Evolutionary conservation across 92 coral and sea anemone genomes (phyloP).

Genomic region (Porites cylindrica): DNA sequence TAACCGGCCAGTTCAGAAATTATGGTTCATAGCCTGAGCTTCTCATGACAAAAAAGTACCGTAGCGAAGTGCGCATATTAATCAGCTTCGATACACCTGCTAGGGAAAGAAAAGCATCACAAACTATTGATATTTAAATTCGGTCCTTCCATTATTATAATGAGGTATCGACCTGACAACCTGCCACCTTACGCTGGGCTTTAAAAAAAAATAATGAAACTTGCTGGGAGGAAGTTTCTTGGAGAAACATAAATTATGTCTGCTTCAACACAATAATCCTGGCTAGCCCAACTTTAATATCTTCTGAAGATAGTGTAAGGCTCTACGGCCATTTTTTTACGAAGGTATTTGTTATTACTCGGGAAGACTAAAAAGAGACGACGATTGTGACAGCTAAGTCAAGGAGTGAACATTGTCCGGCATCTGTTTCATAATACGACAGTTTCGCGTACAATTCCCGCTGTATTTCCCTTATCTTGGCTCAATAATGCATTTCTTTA

Average conservation of each 20-base stretch:
- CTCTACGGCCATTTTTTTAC: constrained; percentile 14
- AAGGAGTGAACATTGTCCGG: constrained; percentile 26
- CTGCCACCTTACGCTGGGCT: constrained; percentile 30
- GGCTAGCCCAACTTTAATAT: not conserved
- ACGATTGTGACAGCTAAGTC: constrained; percentile 6
- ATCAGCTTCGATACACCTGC: constrained; percentile 54
- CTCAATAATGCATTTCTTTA: not conserved
- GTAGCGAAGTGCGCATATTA: constrained; percentile 53
- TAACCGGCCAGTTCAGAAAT: constrained; percentile 56
- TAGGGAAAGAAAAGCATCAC: constrained; percentile 19
- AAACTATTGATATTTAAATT: constrained; percentile 85
- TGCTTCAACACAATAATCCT: not conserved
- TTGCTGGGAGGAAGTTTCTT: not conserved
- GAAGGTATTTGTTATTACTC: constrained; percentile 7
- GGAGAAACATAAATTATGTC: not conserved
- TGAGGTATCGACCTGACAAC: constrained; percentile 38
- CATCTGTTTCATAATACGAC: constrained; percentile 25
- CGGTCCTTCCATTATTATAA: constrained; percentile 25
- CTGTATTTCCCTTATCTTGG: not conserved
- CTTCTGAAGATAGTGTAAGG: not conserved
- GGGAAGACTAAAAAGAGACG: constrained; percentile 21
- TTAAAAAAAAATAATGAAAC: too few species aligned
- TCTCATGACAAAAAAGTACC: constrained; percentile 51
- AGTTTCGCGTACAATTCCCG: constrained; percentile 7
- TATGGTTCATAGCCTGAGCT: constrained; percentile 54